phyloP scores from a whole-genome alignment of 2,888 invertebrate genomes.

The Brachyptera putata region DNA sequence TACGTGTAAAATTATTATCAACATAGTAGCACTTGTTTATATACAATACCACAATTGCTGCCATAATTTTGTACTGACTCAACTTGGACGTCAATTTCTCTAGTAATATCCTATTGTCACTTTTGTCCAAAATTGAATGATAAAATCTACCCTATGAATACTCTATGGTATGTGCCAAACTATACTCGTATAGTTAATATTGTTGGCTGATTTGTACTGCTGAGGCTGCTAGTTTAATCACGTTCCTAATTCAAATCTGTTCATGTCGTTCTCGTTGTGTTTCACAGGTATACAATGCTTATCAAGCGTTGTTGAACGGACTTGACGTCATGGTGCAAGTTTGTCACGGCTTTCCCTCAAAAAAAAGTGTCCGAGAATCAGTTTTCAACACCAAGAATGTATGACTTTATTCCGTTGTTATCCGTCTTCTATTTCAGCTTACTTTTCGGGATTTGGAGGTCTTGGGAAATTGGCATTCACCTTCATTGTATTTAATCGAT shows the following conservation, averaged over 20 bases:
- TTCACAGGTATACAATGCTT: slow-evolving; percentile 60
- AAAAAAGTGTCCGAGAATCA: slow-evolving; percentile 31
- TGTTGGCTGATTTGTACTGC: slow-evolving; percentile 4
- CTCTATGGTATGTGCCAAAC: too few species aligned
- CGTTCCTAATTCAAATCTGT: not conserved
- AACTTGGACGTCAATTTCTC: too few species aligned
- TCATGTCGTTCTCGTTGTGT: slow-evolving; percentile 9
- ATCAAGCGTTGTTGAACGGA: slow-evolving; percentile 61
- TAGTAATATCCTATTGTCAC: too few species aligned
- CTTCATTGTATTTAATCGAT: not conserved
- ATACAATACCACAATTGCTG: too few species aligned
- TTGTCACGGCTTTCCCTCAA: slow-evolving; percentile 53
- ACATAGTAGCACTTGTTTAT: too few species aligned
- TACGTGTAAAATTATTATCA: too few species aligned
- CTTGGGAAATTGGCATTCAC: not conserved
- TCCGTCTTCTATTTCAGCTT: slow-evolving; percentile 28
- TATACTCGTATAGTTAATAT: too few species aligned
- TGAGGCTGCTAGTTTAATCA: not conserved
- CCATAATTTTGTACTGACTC: too few species aligned
- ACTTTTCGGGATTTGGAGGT: slow-evolving; percentile 18
- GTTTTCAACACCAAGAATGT: slow-evolving; percentile 34
- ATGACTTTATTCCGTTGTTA: slow-evolving; percentile 13
- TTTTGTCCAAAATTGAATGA: too few species aligned
- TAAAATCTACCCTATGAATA: too few species aligned
- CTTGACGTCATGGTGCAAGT: slow-evolving; percentile 63